These are phyloP conservation scores for Sialis lutaria DNA, from an alignment of 2,888 invertebrate species.

Conservation along the genomic window DNA sequence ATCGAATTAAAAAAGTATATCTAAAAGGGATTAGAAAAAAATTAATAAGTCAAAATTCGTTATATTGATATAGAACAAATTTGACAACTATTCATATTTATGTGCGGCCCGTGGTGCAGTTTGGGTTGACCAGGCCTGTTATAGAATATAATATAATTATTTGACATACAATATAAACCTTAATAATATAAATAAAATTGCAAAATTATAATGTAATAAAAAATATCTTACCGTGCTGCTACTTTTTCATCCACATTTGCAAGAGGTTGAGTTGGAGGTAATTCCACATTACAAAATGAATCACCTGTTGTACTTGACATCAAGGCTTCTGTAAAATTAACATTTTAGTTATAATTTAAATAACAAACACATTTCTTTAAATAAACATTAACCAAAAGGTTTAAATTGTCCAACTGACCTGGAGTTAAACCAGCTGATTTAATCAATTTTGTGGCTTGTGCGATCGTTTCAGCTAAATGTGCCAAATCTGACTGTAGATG, in stretches of 20 bases:
- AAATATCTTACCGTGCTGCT: conserved; percentile 36
- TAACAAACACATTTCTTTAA: neutral
- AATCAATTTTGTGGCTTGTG: conserved; percentile 59
- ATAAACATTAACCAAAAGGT: neutral
- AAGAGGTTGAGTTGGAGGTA: conserved; percentile 55
- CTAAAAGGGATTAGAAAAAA: too few relatives aligned
- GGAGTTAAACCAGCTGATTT: conserved; percentile 37
- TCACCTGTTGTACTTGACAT: conserved; percentile 4
- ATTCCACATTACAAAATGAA: conserved; percentile 44
- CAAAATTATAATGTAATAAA: conserved; percentile 8
- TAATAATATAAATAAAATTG: neutral
- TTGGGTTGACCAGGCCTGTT: too few relatives aligned
- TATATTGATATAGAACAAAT: too few relatives aligned
- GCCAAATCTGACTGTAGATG: conserved; percentile 36
- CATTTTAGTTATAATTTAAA: too few relatives aligned
- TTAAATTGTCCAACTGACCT: conserved; percentile 13
- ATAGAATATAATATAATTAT: too few relatives aligned
- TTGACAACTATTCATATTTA: too few relatives aligned
- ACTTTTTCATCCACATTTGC: conserved; percentile 47
- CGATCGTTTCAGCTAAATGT: conserved; percentile 53
- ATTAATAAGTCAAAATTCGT: too few relatives aligned
- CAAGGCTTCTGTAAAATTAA: conserved; percentile 1
- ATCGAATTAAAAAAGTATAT: too few relatives aligned
- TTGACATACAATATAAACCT: too few relatives aligned
- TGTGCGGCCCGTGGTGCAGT: too few relatives aligned